Conservation (phyloP, 1,140 invertebrate genomes). For the Drosophila ironensis region DNA sequence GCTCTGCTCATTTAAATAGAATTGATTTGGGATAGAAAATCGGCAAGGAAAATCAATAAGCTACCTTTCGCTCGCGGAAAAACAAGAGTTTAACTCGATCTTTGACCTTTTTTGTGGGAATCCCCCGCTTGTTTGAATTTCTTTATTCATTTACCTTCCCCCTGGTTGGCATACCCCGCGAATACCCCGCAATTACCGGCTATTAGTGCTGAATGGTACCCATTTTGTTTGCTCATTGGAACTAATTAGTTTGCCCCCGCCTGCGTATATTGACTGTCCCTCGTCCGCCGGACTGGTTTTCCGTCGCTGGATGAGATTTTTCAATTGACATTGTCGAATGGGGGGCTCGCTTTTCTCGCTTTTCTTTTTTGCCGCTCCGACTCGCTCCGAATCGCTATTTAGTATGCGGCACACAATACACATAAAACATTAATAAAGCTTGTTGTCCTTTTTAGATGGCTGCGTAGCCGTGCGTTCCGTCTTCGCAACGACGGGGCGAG, state of each 20-base stretch:
- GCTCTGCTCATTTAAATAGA: conserved; percentile 4
- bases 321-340: conserved; percentile 71
- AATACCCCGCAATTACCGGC: conserved; percentile 10
- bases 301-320: conserved; percentile 45
- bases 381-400: conserved; percentile 26
- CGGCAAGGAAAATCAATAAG: not conserved
- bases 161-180: not conserved
- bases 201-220: conserved; percentile 39
- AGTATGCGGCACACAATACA: conserved; percentile 76
- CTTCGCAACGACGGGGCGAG: conserved; percentile 14
- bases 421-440: conserved; percentile 80
- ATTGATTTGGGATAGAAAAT: not conserved
- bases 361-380: not conserved
- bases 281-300: not conserved
- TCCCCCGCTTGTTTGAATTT: not conserved
- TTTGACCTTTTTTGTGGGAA: not conserved
- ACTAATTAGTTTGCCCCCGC: conserved; percentile 76
- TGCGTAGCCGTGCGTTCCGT: conserved; percentile 43
- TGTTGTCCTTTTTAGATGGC: conserved; percentile 74
- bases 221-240: conserved; percentile 71
- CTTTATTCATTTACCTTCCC: not conserved
- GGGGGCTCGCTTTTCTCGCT: not conserved
- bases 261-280: conserved; percentile 65
- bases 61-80: no score
- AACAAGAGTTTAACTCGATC: no score